Evolutionary conservation across 2,797 vertebrate species (phyloP).

Genomic region (Paedocypris micromegethes): DNA sequence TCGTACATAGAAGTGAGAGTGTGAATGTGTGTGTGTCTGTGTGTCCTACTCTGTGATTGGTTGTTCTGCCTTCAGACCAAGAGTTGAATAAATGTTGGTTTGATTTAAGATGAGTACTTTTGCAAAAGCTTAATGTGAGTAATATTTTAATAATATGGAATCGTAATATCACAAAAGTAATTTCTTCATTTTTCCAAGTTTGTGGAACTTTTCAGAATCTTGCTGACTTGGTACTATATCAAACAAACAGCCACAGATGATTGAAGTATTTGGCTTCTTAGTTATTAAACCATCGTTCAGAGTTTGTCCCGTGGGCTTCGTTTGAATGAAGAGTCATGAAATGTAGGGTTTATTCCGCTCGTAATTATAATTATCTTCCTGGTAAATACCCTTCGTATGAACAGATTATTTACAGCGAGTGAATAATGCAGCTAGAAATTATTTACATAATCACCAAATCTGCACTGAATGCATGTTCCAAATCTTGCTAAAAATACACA

Average conservation of each 20-base stretch:
- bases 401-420: slow-evolving; percentile 6
- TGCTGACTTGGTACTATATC: slow-evolving; percentile 1
- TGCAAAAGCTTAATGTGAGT: too few relatives aligned
- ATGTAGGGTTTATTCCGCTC: background rate
- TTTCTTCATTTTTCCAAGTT: too few relatives aligned
- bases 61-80: too few relatives aligned
- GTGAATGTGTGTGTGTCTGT: too few relatives aligned
- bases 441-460: background rate
- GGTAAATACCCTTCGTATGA: slow-evolving; percentile 5
- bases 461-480: background rate
- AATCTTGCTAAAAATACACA: background rate
- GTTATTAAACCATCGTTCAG: slow-evolving; percentile 7
- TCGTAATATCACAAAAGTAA: too few relatives aligned
- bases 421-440: slow-evolving; percentile 6
- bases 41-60: too few relatives aligned
- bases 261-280: slow-evolving; percentile 1
- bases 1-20: too few relatives aligned
- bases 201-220: too few relatives aligned
- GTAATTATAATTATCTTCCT: slow-evolving; percentile 15
- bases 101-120: too few relatives aligned
- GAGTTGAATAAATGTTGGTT: too few relatives aligned
- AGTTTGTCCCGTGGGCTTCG: background rate
- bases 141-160: too few relatives aligned
- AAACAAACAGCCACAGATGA: slow-evolving; percentile 28
- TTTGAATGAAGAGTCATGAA: background rate